Percentiles rank a stretch among this genome's conserved stretches.
Conservation (phyloP, 2,888 invertebrate genomes). For the Epirrita christyi region DNA sequence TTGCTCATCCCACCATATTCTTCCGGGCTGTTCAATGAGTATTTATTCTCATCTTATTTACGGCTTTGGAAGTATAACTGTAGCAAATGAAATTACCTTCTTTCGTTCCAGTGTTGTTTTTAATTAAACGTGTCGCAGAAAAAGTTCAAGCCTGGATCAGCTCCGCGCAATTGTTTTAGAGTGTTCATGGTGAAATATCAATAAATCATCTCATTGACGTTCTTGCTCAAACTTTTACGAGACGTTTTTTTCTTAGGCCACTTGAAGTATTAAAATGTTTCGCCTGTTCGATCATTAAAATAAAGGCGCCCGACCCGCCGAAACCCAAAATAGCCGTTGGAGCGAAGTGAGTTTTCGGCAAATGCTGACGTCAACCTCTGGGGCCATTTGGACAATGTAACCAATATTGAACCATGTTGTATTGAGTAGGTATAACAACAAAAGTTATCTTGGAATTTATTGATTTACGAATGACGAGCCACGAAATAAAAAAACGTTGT, state of each 20-base stretch:
- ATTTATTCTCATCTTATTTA: slow-evolving; percentile 44
- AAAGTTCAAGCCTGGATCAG: slow-evolving; percentile 3
- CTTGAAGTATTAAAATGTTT: slow-evolving; percentile 67
- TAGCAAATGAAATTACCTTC: slow-evolving; percentile 18
- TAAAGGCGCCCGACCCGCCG: slow-evolving; percentile 58
- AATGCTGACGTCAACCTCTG: slow-evolving; percentile 67
- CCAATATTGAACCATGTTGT: slow-evolving; percentile 39
- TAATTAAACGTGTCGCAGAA: slow-evolving; percentile 42
- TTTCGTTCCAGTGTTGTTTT: slow-evolving; percentile 14
- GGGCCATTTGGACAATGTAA: slow-evolving; percentile 70
- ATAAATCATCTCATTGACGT: slow-evolving; percentile 5
- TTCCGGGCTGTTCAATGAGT: slow-evolving; percentile 58
- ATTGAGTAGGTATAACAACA: slow-evolving; percentile 25
- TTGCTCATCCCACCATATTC: slow-evolving; percentile 55
- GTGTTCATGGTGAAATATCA: slow-evolving; percentile 4
- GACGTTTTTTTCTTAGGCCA: slow-evolving; percentile 38
- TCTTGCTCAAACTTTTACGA: slow-evolving; percentile 33
- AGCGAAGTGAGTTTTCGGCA: slow-evolving; percentile 62
- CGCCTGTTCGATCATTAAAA: slow-evolving; percentile 68
- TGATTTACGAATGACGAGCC: no score
- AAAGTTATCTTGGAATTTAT: neutral
- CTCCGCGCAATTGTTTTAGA: neutral
- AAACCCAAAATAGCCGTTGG: slow-evolving; percentile 64
- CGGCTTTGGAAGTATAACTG: slow-evolving; percentile 16
- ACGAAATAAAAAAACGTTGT: no score